Evolutionary conservation across 2,797 vertebrate species (phyloP).

Genomic region (Harpagifer antarcticus): DNA sequence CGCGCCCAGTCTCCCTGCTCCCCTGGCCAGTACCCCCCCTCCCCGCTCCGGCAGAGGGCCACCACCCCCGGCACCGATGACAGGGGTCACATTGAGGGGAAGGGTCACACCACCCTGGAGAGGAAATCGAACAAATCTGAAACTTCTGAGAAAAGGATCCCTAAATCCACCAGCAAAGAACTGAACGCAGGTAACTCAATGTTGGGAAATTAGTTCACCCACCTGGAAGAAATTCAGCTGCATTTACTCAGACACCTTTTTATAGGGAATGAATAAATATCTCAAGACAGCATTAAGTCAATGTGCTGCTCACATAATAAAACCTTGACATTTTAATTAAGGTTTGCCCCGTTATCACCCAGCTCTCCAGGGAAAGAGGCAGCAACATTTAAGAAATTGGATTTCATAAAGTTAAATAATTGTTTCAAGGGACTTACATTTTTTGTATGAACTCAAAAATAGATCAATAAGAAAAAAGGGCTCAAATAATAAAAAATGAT

Average conservation of each 20-base stretch:
- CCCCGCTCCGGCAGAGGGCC: conserved; percentile 88
- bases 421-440: too few relatives aligned
- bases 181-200: conserved; percentile 75
- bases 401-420: too few relatives aligned
- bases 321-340: too few relatives aligned
- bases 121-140: conserved; percentile 83
- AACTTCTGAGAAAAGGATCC: conserved; percentile 76
- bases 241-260: neutral
- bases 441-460: too few relatives aligned
- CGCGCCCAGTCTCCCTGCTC: conserved; percentile 93
- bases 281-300: neutral
- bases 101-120: conserved; percentile 78
- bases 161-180: conserved; percentile 86
- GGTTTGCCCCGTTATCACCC: too few relatives aligned
- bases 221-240: neutral
- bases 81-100: conserved; percentile 75
- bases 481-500: too few relatives aligned
- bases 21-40: conserved; percentile 88
- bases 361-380: too few relatives aligned
- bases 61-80: conserved; percentile 83
- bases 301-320: too few relatives aligned
- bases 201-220: rapidly evolving
- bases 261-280: neutral
- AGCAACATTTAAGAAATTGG: too few relatives aligned
- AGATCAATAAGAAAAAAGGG: too few relatives aligned